Conservation (phyloP, 2,888 invertebrate species). For the Lymantria dispar region DNA sequence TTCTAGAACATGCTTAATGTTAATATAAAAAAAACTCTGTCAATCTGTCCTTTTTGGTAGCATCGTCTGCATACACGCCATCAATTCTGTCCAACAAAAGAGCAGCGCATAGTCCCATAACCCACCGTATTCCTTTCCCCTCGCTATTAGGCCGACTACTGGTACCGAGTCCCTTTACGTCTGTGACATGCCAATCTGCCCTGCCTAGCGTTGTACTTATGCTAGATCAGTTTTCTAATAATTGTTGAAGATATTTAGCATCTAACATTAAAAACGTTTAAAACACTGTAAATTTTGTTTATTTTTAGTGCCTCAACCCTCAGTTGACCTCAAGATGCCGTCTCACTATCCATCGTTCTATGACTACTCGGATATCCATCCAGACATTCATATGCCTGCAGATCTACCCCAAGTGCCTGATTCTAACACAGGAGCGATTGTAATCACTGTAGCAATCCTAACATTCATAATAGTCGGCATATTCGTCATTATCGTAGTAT, state of each 20-base stretch:
- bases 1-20: no score
- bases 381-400: conserved; percentile 31
- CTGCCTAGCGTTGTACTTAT: no score
- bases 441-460: conserved; percentile 41
- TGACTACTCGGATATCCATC: conserved; percentile 59
- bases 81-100: no score
- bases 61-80: no score
- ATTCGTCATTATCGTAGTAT: conserved; percentile 39
- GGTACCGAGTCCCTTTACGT: no score
- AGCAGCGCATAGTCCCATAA: no score
- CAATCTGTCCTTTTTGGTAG: no score
- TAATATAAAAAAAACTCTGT: no score
- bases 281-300: not conserved
- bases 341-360: conserved; percentile 64
- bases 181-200: no score
- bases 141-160: no score
- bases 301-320: conserved; percentile 54
- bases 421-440: conserved; percentile 39
- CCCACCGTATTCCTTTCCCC: no score
- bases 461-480: conserved; percentile 38
- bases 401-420: conserved; percentile 46
- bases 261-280: not conserved
- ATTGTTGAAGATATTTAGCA: not conserved
- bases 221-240: no score
- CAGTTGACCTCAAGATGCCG: conserved; percentile 59